These are phyloP conservation scores for Carterocephalus palaemon DNA, from an alignment of 2,888 invertebrate species.

Conservation along the genomic window DNA sequence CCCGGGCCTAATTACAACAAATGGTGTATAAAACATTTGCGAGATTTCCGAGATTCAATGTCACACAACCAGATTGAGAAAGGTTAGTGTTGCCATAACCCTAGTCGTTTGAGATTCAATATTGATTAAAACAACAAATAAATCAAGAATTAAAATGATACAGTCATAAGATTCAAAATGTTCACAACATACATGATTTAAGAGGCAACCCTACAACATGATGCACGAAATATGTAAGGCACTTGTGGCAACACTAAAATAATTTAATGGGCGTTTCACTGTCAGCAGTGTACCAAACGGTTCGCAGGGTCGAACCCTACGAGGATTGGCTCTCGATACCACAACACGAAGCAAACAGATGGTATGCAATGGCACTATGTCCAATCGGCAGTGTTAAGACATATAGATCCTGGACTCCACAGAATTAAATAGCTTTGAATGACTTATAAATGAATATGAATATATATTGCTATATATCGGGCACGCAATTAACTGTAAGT, in stretches of 20 bases:
- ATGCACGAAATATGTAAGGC: too few relatives aligned
- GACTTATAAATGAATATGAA: too few relatives aligned
- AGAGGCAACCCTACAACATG: too few relatives aligned
- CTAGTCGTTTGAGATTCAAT: too few relatives aligned
- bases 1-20: slow-evolving; percentile 32
- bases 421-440: too few relatives aligned
- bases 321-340: slow-evolving; percentile 42
- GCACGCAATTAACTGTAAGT: too few relatives aligned
- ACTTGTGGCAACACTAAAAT: slow-evolving; percentile 27
- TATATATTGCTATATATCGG: too few relatives aligned
- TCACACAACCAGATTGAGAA: slow-evolving; percentile 31
- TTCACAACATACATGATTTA: too few relatives aligned
- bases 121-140: slow-evolving; percentile 37
- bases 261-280: slow-evolving; percentile 54
- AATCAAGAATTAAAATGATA: slow-evolving; percentile 29
- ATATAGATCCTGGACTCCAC: too few relatives aligned
- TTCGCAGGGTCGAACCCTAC: slow-evolving; percentile 41
- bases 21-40: slow-evolving; percentile 24
- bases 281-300: slow-evolving; percentile 46
- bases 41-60: slow-evolving; percentile 30
- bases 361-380: slow-evolving; percentile 57
- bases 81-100: slow-evolving; percentile 10
- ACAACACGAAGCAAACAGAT: too few relatives aligned
- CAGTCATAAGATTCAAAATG: too few relatives aligned
- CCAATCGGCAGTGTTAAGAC: slow-evolving; percentile 17